phyloP scores from a whole-genome alignment of 30 jellyfish, hydroid and myxozoan genomes.

The Aurelia aurita complex sp. Pacific region DNA sequence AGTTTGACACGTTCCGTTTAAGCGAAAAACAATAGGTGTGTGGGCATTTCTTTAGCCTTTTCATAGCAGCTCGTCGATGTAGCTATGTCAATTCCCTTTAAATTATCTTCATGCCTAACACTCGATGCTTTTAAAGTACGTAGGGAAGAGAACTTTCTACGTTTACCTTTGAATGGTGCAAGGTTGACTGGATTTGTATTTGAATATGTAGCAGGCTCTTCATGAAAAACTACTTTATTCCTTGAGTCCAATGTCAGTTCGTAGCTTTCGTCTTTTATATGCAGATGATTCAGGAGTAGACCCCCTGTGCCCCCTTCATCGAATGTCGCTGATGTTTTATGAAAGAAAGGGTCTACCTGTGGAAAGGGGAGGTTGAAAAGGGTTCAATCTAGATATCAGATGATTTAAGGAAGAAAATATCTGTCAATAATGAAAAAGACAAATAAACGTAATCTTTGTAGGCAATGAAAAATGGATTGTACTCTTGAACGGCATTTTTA shows the following conservation, averaged over 20 bases:
- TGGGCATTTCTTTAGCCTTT: no score
- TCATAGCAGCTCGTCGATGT: no score
- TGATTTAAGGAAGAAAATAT: not conserved
- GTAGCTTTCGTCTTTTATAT: slow-evolving; percentile 60
- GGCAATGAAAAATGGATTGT: no score
- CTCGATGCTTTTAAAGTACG: no score
- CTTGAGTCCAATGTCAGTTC: slow-evolving; percentile 86
- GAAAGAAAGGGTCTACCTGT: slow-evolving; percentile 93
- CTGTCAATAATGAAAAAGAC: no score
- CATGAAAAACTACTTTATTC: slow-evolving; percentile 14
- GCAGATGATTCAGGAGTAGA: slow-evolving; percentile 60
- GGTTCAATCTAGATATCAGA: not conserved
- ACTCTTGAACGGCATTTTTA: not conserved
- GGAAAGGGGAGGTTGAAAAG: no score
- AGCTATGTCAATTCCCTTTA: no score
- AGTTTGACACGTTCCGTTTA: no score
- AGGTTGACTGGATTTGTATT: slow-evolving; percentile 16
- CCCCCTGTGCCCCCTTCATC: slow-evolving; percentile 98
- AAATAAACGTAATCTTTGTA: no score
- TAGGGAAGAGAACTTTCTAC: no score
- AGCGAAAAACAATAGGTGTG: no score
- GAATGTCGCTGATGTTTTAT: slow-evolving; percentile 85
- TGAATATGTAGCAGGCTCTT: slow-evolving; percentile 6
- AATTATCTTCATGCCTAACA: no score
- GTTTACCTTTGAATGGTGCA: slow-evolving; percentile 46